Base-by-base conservation (phyloP, 2,113 vertebrate species). In the Dolichotis patagonum region DNA sequence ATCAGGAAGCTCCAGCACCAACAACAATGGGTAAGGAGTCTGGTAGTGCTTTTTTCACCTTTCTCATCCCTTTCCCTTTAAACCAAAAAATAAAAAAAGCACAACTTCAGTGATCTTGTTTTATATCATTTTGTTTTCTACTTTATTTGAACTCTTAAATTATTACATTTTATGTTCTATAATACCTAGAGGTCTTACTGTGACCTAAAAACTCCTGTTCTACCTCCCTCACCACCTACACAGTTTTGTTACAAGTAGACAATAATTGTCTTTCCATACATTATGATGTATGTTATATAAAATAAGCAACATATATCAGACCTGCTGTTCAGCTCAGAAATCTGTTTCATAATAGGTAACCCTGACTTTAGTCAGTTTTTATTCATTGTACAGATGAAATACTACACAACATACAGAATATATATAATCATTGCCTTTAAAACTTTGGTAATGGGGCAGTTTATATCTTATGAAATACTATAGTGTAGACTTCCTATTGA, bases 1-100 rank as follows among this genome's bases (percentile, higher is more conserved):
- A 99, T 99, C 99, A 98, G 98, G 98, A 99, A 99, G 99, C 99
- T 99, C 98, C 99, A 99, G 97, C 99, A 99, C 73, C 99, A 99
- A 94, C 99, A 99, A 88, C 98, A 99, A 98, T 99, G 98, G 99
- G 99, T 99, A 99, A 99, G 99, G 98, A 99, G 98, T 96, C 98
- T 94, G 97, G 96, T 95, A 98, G 98, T 96, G 97, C 96, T 94
- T 98, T 97, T 95, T 97, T 98, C 93, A 97, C 95, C 90, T 97
- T 94, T 97, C 95, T 98, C 95, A 85, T 90, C 96, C 91, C 94
- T 63, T 49, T 62, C 5, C 98, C 96, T 97, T 96, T 95, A 77
- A 85, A 35, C 32, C 14, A 67, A 78, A 58, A 77, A 41, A 22
- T 62, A 26, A 30, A 14, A 17, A 77, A 52, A 73, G 98, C 97